A percentile compares a stretch with the other conserved stretches of the same genome.
Evolutionary conservation across 2,113 vertebrate genomes (phyloP).

Genomic region (Pandion haliaetus): DNA sequence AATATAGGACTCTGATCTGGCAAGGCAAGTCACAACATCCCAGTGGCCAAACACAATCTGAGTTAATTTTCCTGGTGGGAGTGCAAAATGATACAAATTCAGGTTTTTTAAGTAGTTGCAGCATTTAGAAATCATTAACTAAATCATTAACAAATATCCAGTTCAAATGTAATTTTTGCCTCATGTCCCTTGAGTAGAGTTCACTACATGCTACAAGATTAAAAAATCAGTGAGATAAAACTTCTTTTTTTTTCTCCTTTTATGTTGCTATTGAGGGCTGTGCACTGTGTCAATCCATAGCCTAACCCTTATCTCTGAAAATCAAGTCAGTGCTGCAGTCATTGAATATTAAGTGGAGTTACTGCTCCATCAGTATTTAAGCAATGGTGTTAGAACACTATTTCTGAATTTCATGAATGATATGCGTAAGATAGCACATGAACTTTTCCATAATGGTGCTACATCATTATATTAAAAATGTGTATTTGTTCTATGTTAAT

Average conservation of each 20-base stretch:
- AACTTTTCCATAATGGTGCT: neutral
- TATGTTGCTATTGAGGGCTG: neutral
- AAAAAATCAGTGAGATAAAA: neutral
- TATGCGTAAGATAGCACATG: neutral
- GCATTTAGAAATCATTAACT: neutral
- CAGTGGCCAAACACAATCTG: conserved; percentile 99
- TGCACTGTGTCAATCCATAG: neutral
- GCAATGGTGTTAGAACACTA: neutral
- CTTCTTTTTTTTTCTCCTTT: neutral
- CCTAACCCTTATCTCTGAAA: neutral
- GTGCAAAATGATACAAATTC: neutral
- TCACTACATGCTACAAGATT: neutral
- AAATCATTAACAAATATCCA: neutral
- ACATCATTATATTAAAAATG: neutral
- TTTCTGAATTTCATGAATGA: conserved; percentile 15
- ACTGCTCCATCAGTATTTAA: neutral
- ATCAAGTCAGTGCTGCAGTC: neutral
- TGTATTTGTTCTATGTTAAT: neutral
- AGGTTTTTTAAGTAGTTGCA: neutral
- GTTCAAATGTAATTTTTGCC: neutral
- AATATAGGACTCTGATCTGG: conserved; percentile 95
- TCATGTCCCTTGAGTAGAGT: neutral
- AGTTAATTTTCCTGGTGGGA: conserved; percentile 87
- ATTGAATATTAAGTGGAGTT: conserved; percentile 36
- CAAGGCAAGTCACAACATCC: conserved; percentile 97